Base-by-base conservation (phyloP, 2,797 vertebrate species). In the Acanthopagrus latus region DNA sequence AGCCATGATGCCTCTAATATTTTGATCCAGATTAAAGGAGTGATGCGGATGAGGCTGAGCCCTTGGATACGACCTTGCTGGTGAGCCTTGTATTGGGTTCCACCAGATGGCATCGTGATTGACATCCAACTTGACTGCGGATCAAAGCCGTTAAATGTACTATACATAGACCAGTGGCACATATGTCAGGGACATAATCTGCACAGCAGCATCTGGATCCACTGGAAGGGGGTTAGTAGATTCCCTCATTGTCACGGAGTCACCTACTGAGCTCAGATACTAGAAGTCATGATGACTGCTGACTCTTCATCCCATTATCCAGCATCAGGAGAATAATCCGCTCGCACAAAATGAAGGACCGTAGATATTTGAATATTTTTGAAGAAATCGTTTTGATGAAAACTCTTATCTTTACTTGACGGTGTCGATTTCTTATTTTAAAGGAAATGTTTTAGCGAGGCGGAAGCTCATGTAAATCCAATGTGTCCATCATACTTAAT, bases 11-110 rank as follows among this genome's bases (percentile, higher is more conserved):
- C 90, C 84, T 89, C 75, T 93, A 92, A 94, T 94, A 93, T 95
- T 95, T 94, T 94, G 84, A 95, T 95, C 94, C 93, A 94, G 93
- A 94, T 95, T 95, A 95, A 94, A 94, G 84, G 90, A 84, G 80
- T 85, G 88, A 91, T 89, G 90, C 46, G 87, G 91, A 92, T 93
- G 86, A 92, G 81, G 88, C 87, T 87, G 75, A 90, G 92, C 91
- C 92, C 93, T 95, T 94, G 90, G 64, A 82, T 57, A 21, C 77
- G 88, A 95, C 94, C 94, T 95, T 94, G 92, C 84, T 83, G 83
- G 65, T 86, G 86, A 89, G 90, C 86, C 85, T 88, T 80, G 88
- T 91, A 85, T 91, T 86, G 79, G 85, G 72, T 82, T 88, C 84
- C 92, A 91, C 86, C 94, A 95, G 94, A 95, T 95, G 95, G 92